Conservation (phyloP, 2,113 vertebrate genomes). For the Aldabrachelys gigantea region DNA sequence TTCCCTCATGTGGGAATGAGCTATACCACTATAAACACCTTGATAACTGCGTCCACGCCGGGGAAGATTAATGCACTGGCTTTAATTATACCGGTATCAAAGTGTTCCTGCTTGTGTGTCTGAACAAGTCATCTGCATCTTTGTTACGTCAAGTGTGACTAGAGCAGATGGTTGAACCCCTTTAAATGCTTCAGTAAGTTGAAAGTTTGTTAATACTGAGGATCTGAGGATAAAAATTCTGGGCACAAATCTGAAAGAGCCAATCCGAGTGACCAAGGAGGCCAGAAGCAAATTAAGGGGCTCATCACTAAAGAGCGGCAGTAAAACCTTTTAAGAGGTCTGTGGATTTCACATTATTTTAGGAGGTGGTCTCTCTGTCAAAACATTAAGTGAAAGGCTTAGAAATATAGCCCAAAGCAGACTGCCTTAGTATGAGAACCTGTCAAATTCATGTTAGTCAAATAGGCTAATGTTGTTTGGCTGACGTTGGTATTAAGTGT, state of each 20-base stretch:
- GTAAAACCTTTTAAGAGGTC: background rate
- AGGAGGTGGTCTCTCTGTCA: background rate
- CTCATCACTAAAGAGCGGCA: background rate
- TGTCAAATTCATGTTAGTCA: background rate
- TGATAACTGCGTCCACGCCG: background rate
- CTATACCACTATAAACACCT: background rate
- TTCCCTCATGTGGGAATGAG: background rate
- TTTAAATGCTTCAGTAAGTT: background rate
- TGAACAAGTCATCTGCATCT: background rate
- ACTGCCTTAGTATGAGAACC: background rate
- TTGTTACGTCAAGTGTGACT: background rate
- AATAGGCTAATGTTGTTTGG: background rate
- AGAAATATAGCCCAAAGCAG: background rate
- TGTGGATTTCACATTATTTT: background rate
- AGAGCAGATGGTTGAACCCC: background rate
- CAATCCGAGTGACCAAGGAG: background rate
- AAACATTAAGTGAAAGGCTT: background rate
- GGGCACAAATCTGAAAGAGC: background rate
- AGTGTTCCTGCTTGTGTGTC: background rate
- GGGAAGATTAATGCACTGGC: background rate
- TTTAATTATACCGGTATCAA: background rate
- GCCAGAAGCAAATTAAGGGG: background rate
- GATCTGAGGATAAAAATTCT: background rate
- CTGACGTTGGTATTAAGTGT: background rate
- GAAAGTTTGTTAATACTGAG: background rate